Evolutionary conservation across 53 echinoderm and acorn worm species (phyloP), one percentile per base, ranked within the genome.

Genomic region (Holothuria leucospilota): DNA sequence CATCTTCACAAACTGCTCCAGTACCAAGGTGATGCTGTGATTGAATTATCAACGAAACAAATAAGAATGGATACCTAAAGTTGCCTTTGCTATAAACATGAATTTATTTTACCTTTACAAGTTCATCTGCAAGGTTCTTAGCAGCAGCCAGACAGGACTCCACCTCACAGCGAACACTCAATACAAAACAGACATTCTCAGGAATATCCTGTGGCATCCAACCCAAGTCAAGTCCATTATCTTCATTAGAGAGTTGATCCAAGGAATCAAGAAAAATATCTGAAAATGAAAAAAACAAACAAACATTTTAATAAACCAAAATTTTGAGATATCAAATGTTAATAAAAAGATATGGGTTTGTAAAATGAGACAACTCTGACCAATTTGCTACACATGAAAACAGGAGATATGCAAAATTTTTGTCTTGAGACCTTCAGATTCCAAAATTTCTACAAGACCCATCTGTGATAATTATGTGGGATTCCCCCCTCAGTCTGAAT

Each of bases 241-340:
- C 87, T 53, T 96, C 96, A 73, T 94, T 86, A 7, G 90, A 90
- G 30, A 94, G 90, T 83, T 96, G 96, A 66, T 96, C 96, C 89
- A 96, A 65, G 39, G 96, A 94, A 77, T 96, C 96, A 49, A 96
- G 68, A 77, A 96, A 96, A 51, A 96, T 78, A 62, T 85, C 96
- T 96, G 72, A 13, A 62, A 58, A 69, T 9, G 71, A 42, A 25
- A 82, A 23, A 82, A 67, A 10, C 40, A 62, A 5, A 39, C 29
- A 39, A 66, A 49, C 9, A 13, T 5, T 67, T 34, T 3, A 34
- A 34, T 2, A 39, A 41, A 49, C 34, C 34, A 34, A 34, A 2
- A 49, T 49, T 49, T 49, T 49, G 13, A 13, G 6, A 6, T 56
- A 56, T 56, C 1, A 18, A 2, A 82, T 63, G 1, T 63, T 26